Conservation (phyloP, 2,888 invertebrate genomes). For the Notodonta ziczac region DNA sequence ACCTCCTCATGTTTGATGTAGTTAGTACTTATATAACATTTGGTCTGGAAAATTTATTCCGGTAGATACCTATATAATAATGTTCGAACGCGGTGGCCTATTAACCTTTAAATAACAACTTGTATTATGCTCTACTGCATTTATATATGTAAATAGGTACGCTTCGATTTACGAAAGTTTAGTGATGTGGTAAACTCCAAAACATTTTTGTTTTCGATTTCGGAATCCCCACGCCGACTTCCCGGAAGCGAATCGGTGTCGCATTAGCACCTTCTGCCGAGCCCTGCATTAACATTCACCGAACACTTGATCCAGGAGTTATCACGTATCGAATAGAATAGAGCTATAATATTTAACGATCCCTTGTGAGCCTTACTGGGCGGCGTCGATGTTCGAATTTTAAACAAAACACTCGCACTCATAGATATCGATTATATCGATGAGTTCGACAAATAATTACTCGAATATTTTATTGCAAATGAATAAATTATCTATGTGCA, state of each 20-base stretch:
- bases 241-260: slow-evolving; percentile 79
- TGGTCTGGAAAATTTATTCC: too few species aligned
- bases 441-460: slow-evolving; percentile 47
- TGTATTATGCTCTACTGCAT: neutral
- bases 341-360: slow-evolving; percentile 82
- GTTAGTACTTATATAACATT: too few species aligned
- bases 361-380: slow-evolving; percentile 82
- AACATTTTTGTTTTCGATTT: slow-evolving; percentile 30
- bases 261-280: slow-evolving; percentile 54
- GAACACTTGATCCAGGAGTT: slow-evolving; percentile 76
- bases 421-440: slow-evolving; percentile 50
- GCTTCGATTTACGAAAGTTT: neutral
- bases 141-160: neutral
- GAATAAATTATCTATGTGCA: slow-evolving; percentile 3
- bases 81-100: too few species aligned
- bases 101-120: neutral
- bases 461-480: slow-evolving; percentile 29
- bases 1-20: too few species aligned
- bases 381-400: slow-evolving; percentile 75
- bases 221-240: slow-evolving; percentile 66
- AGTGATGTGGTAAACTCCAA: slow-evolving; percentile 29
- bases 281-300: slow-evolving; percentile 80
- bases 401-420: slow-evolving; percentile 66
- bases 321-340: slow-evolving; percentile 84
- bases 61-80: too few species aligned